Evolutionary conservation across 2,888 invertebrate species (phyloP), one percentile per base, ranked within the genome.

Genomic region (Melitaea athalia): DNA sequence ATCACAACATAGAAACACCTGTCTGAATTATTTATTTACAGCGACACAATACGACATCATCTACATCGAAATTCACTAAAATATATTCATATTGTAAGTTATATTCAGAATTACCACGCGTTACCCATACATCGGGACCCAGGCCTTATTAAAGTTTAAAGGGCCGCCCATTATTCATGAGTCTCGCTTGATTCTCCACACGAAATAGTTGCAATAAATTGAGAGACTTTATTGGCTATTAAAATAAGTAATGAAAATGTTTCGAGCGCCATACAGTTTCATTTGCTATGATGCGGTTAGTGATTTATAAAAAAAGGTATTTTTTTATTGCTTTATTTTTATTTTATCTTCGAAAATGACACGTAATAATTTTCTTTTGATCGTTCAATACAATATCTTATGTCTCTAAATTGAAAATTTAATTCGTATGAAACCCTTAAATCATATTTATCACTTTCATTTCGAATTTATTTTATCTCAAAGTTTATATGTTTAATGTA

Each of bases 161-260:
- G 85, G 84, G 83, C 79, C 76, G 64, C 75, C 83, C 84, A 86
- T 89, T 88, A 91, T 88, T 91, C 88, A 91, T 85, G 86, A 83
- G 85, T 83, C 83, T 77, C 86, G 83, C 81, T 84, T 86, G 86
- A 91, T 88, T 87, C 86, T 84, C 85, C 85, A 85, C 87, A 85
- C 82, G 87, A 86, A 87, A 89, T 85, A 86, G 85, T 84, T 74
- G 82, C 86, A 79, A 91, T 91, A 92, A 91, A 91, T 89, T 88
- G 79, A 74, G 79, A 78, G 75, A 90, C 81, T 91, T 89, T 91
- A 91, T 89, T 88, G 89, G 84, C 89, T 87, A 90, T 91, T 89
- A 91, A 88, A 91, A 88, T 90, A 89, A 88, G 83, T 87, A 89
- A 89, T 89, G 87, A 88, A 88, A 85, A 81, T 77, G 84, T 85